Base-by-base conservation (phyloP, 2,888 invertebrate genomes). In the Drosophila affinis region DNA sequence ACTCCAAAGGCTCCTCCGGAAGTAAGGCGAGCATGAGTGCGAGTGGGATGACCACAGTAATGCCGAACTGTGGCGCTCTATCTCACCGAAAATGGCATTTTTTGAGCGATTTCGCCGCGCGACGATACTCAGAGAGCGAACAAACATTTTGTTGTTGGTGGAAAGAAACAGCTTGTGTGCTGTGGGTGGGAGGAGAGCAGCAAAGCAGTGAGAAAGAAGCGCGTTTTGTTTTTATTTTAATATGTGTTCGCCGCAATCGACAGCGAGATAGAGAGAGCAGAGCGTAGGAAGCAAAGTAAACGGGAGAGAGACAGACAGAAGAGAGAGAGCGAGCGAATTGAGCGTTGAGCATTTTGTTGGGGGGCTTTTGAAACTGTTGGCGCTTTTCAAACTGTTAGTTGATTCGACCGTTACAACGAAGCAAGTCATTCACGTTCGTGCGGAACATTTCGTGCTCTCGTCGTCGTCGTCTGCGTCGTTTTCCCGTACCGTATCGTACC, bases 61-160 rank as follows among this genome's bases (percentile, higher is more conserved):
- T 69, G 57, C 49, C 53, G 65, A 56, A 69, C 68, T 62, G 58
- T 61, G 70, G 27, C 59, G 78, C 84, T 59, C 34, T 34, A 34
- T 34, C 55, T 75, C 68, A 79, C 79, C 27, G 78, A 82, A 68
- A 77, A 81, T 69, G 81, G 89, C 84, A 63, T 84, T 84, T 80
- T 89, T 89, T 87, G 90, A 89, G 90, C 78, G 88, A 83, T 83
- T 89, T 90, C 90, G 89, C 90, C 88, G 77, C 57, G 14, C 2
- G 2, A 9, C 57, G 21, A 29, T 9, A 29, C 29, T 9, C 29
- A 29, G 29, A 29, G 29, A 29, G 29, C 29, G 29, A 29, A 29
- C 29, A 29, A 29, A 29, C 29, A 29, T 29, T 29, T 29, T 29
- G 29, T 29, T 29, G 29, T 29, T 29, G 29, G 9, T 7, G 29